Evolutionary conservation across 2,888 invertebrate genomes (phyloP).

Genomic region (Matsumyia berberina): DNA sequence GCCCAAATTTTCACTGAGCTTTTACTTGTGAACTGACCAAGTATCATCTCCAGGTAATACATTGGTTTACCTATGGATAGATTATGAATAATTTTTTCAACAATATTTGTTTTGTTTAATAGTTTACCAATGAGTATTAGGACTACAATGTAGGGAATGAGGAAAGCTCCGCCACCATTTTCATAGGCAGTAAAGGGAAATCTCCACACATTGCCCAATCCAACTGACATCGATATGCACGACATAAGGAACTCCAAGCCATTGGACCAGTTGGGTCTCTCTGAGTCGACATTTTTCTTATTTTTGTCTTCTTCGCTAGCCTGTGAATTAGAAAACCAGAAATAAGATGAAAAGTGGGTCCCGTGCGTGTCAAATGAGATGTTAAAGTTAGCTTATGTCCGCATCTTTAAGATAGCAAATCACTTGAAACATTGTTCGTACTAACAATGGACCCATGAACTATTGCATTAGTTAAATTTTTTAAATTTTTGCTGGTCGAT

Average conservation of each 20-base stretch:
- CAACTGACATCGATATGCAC: conserved; percentile 90
- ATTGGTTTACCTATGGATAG: conserved; percentile 88
- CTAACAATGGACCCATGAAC: too few species aligned
- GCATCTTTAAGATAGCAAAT: too few species aligned
- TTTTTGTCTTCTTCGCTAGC: conserved; percentile 15
- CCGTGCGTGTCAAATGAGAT: too few species aligned
- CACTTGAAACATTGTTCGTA: too few species aligned
- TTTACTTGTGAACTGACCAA: conserved; percentile 93
- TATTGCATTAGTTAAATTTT: too few species aligned
- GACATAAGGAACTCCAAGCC: conserved; percentile 90
- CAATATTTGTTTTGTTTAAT: too few species aligned
- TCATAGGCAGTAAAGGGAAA: conserved; percentile 88
- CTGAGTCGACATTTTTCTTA: conserved; percentile 20
- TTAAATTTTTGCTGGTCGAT: too few species aligned
- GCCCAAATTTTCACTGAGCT: conserved; percentile 90
- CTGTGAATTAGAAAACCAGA: neutral
- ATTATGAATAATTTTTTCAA: neutral
- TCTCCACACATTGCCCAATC: conserved; percentile 90
- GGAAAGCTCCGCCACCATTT: conserved; percentile 90
- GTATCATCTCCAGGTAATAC: conserved; percentile 92
- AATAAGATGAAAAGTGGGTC: neutral
- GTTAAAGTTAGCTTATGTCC: too few species aligned
- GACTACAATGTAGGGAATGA: conserved; percentile 90
- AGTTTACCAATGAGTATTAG: conserved; percentile 86
- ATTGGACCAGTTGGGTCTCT: conserved; percentile 86